Percentiles rank a stretch among this genome's conserved stretches.
These are phyloP conservation scores for Smutsia temminckii DNA, from an alignment of 2,797 vertebrate species.

Conservation along the genomic window DNA sequence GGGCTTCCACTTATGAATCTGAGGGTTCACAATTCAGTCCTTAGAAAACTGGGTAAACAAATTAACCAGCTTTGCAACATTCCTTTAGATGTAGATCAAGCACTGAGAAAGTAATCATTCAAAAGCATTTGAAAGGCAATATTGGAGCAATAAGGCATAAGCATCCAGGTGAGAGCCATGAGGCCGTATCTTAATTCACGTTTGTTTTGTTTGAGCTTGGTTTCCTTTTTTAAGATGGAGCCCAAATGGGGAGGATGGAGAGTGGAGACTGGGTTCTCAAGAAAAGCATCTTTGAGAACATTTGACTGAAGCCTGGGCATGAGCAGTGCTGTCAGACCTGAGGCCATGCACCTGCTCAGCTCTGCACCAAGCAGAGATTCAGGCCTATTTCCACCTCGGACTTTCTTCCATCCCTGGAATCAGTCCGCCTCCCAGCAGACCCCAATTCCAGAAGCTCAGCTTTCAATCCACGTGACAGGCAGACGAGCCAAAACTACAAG, in stretches of 20 bases:
- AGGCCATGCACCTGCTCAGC: neutral
- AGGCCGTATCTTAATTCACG: slow-evolving; percentile 23
- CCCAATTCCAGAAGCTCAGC: neutral
- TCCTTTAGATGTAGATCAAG: neutral
- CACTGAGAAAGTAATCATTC: neutral
- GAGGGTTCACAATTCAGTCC: neutral
- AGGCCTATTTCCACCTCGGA: neutral
- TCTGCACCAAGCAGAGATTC: neutral
- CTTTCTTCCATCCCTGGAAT: neutral
- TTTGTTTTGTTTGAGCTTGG: neutral
- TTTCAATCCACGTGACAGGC: slow-evolving; percentile 41
- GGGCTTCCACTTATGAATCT: neutral
- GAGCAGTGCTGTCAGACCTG: neutral
- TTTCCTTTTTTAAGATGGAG: slow-evolving; percentile 13
- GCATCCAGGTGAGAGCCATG: neutral
- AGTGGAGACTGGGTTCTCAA: neutral
- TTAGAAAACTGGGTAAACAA: slow-evolving; percentile 1
- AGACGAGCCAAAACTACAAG: slow-evolving; percentile 52
- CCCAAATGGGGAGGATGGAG: neutral
- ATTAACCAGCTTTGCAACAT: slow-evolving; percentile 4
- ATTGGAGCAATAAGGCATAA: neutral
- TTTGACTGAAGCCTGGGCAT: neutral
- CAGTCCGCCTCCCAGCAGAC: neutral
- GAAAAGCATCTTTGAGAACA: slow-evolving; percentile 2
- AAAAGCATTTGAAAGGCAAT: neutral